phyloP scores from a whole-genome alignment of 1,140 invertebrate genomes.

The Parapsyche elsis region DNA sequence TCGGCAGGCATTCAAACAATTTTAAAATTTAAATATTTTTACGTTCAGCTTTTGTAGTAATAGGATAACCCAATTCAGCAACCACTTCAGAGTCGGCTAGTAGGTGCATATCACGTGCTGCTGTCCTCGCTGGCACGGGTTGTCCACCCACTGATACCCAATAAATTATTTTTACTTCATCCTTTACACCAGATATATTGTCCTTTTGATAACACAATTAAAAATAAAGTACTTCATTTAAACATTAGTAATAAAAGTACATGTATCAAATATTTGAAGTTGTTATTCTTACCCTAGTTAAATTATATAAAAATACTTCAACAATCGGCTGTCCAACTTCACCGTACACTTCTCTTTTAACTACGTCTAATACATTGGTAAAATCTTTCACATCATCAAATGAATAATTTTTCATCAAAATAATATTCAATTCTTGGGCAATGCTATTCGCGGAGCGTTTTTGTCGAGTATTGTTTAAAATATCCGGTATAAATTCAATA shows the following conservation, averaged over 20 bases:
- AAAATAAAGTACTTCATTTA: conserved; percentile 15
- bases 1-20: not conserved
- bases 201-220: conserved; percentile 21
- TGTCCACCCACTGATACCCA: conserved; percentile 80
- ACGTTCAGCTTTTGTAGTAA: conserved; percentile 88
- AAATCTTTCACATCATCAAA: conserved; percentile 29
- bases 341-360: conserved; percentile 65
- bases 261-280: not conserved
- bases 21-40: conserved; percentile 45
- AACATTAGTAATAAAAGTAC: not conserved
- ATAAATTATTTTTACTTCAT: conserved; percentile 72
- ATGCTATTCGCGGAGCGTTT: conserved; percentile 31
- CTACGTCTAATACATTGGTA: conserved; percentile 55
- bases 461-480: not conserved
- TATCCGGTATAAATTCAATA: conserved; percentile 40
- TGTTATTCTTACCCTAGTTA: conserved; percentile 61
- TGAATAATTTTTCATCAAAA: conserved; percentile 37
- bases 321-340: conserved; percentile 65
- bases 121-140: conserved; percentile 80
- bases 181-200: conserved; percentile 41
- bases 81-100: conserved; percentile 79
- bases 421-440: conserved; percentile 39
- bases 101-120: conserved; percentile 81
- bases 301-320: conserved; percentile 66
- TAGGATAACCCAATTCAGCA: conserved; percentile 76